Evolutionary conservation across 2,797 vertebrate species (phyloP).

Genomic region (Pelochelys cantorii): DNA sequence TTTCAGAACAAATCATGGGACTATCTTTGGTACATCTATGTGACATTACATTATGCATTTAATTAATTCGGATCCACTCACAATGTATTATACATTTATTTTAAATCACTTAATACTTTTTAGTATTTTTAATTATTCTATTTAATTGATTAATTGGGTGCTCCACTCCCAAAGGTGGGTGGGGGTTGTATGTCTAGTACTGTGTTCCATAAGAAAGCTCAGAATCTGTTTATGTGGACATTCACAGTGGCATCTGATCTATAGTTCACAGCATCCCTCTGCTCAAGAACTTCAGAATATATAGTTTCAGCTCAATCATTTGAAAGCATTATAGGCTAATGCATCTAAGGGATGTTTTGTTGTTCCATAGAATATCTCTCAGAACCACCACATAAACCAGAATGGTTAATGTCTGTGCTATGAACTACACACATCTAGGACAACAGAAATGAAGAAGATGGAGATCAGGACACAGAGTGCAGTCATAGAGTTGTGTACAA

Average conservation of each 20-base stretch:
- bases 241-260: not conserved
- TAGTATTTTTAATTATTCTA: not conserved
- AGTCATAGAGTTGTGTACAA: not conserved
- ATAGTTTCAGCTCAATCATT: not conserved
- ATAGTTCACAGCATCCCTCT: not conserved
- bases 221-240: not conserved
- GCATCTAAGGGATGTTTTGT: not conserved
- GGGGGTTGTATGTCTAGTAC: not conserved
- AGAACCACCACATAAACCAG: not conserved
- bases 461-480: not conserved
- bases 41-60: not conserved
- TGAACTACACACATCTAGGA: not conserved
- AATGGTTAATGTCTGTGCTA: not conserved
- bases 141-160: conserved; percentile 20
- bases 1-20: not conserved
- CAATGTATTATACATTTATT: not conserved
- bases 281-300: not conserved
- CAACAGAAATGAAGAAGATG: not conserved
- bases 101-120: not conserved
- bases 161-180: not conserved
- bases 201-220: not conserved
- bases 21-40: not conserved
- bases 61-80: not conserved
- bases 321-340: not conserved
- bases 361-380: not conserved